phyloP scores from a whole-genome alignment of 2,797 vertebrate genomes.

The Typhlichthys eigenmanni region DNA sequence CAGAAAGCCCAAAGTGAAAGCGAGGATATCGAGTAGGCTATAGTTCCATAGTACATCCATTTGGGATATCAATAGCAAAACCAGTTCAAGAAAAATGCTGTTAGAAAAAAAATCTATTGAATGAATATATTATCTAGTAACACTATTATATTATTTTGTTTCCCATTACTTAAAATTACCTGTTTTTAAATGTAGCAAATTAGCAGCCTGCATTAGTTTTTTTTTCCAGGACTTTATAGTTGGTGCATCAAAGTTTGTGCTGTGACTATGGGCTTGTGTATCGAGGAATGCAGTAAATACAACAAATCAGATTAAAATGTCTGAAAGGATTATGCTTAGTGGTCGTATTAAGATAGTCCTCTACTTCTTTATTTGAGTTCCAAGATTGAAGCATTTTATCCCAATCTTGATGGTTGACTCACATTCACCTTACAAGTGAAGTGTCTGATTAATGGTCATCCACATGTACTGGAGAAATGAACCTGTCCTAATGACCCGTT shows the following conservation, averaged over 20 bases:
- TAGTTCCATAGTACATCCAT: too few relatives aligned
- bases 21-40: too few relatives aligned
- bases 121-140: too few relatives aligned
- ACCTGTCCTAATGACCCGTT: constrained; percentile 3
- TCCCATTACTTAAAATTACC: background rate
- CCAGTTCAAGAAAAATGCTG: too few relatives aligned
- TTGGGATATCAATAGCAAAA: too few relatives aligned
- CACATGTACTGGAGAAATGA: background rate
- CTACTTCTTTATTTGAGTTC: constrained; percentile 34
- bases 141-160: background rate
- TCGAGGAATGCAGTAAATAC: constrained; percentile 36
- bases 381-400: constrained; percentile 10
- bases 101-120: too few relatives aligned
- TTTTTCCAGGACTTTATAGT: background rate
- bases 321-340: constrained; percentile 52
- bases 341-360: constrained; percentile 37
- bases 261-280: constrained; percentile 4
- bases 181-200: background rate
- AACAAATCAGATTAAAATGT: constrained; percentile 52
- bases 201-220: background rate
- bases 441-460: constrained; percentile 10
- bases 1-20: too few relatives aligned
- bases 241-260: background rate
- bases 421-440: constrained; percentile 6
- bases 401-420: background rate